These are phyloP conservation scores for Sphaeridia pumilis DNA, from an alignment of 2,888 invertebrate genomes.

Conservation along the genomic window DNA sequence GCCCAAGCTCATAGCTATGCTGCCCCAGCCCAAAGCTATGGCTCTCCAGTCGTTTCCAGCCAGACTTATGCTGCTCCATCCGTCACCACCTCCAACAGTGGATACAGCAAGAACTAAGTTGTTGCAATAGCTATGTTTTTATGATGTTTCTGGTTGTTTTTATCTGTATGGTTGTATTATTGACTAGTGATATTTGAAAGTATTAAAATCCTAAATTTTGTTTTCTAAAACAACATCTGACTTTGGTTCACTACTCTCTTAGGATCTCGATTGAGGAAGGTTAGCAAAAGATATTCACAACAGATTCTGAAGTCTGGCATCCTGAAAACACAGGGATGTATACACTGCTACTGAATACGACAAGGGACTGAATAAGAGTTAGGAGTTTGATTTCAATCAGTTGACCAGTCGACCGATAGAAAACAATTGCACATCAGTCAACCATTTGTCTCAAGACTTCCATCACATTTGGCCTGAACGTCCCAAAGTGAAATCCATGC, in stretches of 20 bases:
- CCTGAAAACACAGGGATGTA: no score
- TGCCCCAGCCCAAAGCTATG: not conserved
- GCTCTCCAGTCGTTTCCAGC: constrained; percentile 11
- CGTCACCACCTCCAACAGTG: constrained; percentile 13
- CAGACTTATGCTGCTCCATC: constrained; percentile 17
- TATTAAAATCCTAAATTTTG: not conserved
- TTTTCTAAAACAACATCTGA: not conserved
- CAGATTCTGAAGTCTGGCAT: no score
- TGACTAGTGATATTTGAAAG: constrained; percentile 3
- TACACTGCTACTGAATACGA: no score
- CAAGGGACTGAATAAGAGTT: no score
- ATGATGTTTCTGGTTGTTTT: constrained; percentile 3
- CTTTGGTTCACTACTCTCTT: not conserved
- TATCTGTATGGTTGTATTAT: constrained; percentile 2
- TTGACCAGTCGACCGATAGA: no score
- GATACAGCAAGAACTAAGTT: constrained; percentile 9
- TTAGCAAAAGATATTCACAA: no score
- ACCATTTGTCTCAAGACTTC: no score
- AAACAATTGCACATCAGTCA: no score
- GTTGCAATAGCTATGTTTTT: not conserved
- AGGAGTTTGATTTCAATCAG: no score
- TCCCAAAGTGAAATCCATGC: no score
- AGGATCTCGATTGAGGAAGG: no score
- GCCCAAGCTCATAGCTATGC: not conserved
- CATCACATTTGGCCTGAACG: no score